phyloP scores from a whole-genome alignment of 2,113 vertebrate species.

The Atractosteus spatula region DNA sequence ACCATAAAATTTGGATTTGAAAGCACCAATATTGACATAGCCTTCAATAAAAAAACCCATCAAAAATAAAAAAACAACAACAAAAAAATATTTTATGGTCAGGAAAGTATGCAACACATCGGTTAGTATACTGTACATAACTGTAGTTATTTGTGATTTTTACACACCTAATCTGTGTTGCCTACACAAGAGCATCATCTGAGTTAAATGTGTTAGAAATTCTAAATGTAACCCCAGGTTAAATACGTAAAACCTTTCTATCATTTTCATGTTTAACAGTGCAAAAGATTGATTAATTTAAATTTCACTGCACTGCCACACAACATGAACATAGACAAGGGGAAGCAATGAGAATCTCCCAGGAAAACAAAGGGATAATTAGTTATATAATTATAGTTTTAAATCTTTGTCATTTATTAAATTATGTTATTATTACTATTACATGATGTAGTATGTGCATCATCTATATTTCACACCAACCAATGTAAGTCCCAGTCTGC shows the following conservation, averaged over 20 bases:
- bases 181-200: background rate
- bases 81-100: background rate
- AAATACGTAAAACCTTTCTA: background rate
- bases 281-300: background rate
- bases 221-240: constrained; percentile 1
- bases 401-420: no score
- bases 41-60: background rate
- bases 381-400: no score
- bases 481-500: no score
- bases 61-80: background rate
- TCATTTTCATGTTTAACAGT: background rate
- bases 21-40: background rate
- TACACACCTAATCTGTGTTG: background rate
- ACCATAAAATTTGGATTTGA: no score
- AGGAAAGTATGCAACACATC: constrained; percentile 16
- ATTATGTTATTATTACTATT: no score
- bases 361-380: no score
- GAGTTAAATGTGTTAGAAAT: background rate
- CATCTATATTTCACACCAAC: no score
- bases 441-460: no score
- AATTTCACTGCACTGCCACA: no score
- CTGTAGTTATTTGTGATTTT: constrained; percentile 19
- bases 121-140: background rate
- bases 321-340: no score
- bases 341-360: no score